Evolutionary conservation across 2,113 vertebrate species (phyloP), one percentile per base, ranked within the genome.

Genomic region (Opisthocomus hoazin): DNA sequence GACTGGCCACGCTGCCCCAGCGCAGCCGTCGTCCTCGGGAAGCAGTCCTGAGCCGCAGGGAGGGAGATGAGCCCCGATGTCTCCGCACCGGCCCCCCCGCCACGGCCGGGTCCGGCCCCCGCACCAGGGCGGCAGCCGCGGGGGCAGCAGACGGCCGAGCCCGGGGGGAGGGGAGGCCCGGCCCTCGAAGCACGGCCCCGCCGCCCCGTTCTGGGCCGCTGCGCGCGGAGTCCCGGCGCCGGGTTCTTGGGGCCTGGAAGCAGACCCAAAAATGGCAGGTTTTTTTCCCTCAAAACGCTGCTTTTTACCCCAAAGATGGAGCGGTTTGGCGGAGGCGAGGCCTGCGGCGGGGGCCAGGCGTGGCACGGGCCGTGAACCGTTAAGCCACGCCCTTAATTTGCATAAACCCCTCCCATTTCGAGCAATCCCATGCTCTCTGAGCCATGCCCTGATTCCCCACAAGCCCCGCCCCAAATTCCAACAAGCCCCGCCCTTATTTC

Each of bases 311-410:
- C 82, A 20, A 26, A 24, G 26, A 6, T 1, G 15, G 30, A 6
- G 45, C 36, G 3, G 19, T 7, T 15, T n/a, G n/a, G 15, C 15
- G 11, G 41, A 15, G 43, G 13, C 15, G 43, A 8, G 19, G 36
- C 68, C n/a, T 8, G 39, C 27, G 6, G 14, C 5, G 9, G 21
- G 9, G 15, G 2, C 6, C 6, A 12, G 13, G 29, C 22, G 37
- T 1, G 10, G 18, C 50, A 8, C 61, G 4, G 4, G 5, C 63
- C 3, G 3, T 1, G 3, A 9, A 1, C 16, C 1, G 11, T 2
- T 6, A 39, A 15, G 23, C 30, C 45, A 36, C 80, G 39, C 37
- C 68, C 48, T 1, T 1, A 5, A 46, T 45, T 32, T 37, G 21
- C 32, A 43, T 50, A 45, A 23, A 1, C 36, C 24, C 2, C 30